Evolutionary conservation across 2,113 vertebrate species (phyloP).

Genomic region (Ailuropoda melanoleuca): DNA sequence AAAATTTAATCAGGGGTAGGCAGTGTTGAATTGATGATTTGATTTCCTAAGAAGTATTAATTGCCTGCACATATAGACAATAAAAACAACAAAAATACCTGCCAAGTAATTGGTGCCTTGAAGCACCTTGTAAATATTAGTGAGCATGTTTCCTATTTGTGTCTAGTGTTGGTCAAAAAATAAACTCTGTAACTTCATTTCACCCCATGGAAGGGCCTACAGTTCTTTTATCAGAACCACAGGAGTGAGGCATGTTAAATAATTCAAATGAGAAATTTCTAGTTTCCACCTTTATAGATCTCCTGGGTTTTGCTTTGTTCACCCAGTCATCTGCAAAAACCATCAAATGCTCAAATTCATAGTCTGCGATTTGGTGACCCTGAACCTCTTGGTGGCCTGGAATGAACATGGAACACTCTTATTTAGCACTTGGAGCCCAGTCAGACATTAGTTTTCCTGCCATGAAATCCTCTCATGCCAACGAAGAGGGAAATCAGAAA

Average conservation of each 20-base stretch:
- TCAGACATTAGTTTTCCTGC: slow-evolving; percentile 31
- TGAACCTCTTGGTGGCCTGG: slow-evolving; percentile 52
- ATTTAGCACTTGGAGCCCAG: background rate
- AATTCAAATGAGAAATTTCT: slow-evolving; percentile 28
- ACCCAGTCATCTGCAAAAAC: slow-evolving; percentile 52
- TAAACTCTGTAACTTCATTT: background rate
- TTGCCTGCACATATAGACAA: background rate
- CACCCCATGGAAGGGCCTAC: background rate
- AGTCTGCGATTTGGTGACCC: slow-evolving; percentile 13
- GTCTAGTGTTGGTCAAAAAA: background rate
- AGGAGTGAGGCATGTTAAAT: slow-evolving; percentile 1
- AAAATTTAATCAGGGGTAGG: slow-evolving; percentile 13
- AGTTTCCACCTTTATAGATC: background rate
- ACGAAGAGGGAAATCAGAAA: slow-evolving; percentile 31
- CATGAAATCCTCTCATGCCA: background rate
- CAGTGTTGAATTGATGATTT: background rate
- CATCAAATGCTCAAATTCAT: slow-evolving; percentile 46
- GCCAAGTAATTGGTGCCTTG: background rate
- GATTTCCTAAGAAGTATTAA: background rate
- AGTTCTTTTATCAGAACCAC: slow-evolving; percentile 14
- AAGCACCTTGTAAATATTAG: background rate
- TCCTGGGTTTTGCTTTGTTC: slow-evolving; percentile 52
- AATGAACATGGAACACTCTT: slow-evolving; percentile 40
- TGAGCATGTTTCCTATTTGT: background rate
- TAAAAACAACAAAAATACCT: background rate